Conservation (phyloP, 2,113 vertebrate species). For the Alouatta palliata region DNA sequence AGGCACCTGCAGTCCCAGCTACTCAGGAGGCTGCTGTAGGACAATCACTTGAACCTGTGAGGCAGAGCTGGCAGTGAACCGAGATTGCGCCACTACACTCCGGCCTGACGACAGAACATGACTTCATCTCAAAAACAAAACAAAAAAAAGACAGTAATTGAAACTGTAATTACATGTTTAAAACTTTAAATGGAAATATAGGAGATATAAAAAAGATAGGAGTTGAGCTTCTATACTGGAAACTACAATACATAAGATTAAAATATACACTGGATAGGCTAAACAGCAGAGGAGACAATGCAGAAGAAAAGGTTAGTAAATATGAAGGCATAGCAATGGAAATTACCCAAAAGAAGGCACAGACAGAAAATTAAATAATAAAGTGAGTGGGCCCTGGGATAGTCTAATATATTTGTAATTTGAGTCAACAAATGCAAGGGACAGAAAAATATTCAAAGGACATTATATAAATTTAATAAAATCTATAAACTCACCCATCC, state of each 20-base stretch:
- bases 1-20: too few relatives aligned
- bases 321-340: neutral
- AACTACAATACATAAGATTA: neutral
- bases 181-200: neutral
- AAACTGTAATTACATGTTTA: neutral
- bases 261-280: neutral
- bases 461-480: neutral
- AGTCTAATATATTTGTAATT: neutral
- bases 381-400: neutral
- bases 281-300: neutral
- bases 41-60: too few relatives aligned
- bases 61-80: too few relatives aligned
- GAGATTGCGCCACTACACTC: too few relatives aligned
- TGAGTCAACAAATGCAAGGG: neutral
- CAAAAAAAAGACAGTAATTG: neutral
- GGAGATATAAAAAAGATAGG: neutral
- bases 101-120: too few relatives aligned
- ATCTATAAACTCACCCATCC: neutral
- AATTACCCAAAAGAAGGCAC: conserved; percentile 4
- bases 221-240: neutral
- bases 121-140: too few relatives aligned
- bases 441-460: neutral
- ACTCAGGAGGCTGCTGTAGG: too few relatives aligned
- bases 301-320: neutral
- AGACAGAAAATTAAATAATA: neutral